Evolutionary conservation across 2,113 vertebrate species (phyloP).

Genomic region (Cottus gobio): DNA sequence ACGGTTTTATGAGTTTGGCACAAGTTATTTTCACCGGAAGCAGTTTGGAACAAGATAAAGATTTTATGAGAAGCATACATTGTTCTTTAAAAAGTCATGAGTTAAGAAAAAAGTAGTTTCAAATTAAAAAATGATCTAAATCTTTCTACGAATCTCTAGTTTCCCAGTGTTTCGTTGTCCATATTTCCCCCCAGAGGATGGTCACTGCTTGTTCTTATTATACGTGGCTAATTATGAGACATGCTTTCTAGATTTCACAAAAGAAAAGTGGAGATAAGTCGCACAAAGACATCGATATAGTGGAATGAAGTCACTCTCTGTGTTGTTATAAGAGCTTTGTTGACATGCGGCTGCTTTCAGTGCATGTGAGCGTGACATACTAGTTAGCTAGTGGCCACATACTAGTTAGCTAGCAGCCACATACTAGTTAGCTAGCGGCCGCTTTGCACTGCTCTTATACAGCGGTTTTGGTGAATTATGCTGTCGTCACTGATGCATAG

Average conservation of each 20-base stretch:
- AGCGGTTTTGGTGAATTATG: no score
- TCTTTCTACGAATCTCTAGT: background rate
- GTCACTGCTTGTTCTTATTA: background rate
- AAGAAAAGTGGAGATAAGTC: background rate
- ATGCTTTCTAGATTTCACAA: background rate
- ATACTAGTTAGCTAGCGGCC: no score
- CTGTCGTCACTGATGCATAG: no score
- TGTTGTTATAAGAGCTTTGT: no score
- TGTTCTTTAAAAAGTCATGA: conserved; percentile 15
- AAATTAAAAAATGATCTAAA: background rate
- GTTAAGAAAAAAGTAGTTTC: background rate
- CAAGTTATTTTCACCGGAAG: background rate
- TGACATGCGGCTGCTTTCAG: no score
- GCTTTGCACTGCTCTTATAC: no score
- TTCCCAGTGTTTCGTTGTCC: background rate
- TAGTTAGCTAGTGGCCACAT: no score
- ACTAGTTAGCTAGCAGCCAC: no score
- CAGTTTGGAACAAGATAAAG: conserved; percentile 12
- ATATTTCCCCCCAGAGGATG: background rate
- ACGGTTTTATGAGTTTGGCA: background rate
- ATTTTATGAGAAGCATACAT: background rate
- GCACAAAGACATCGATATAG: no score
- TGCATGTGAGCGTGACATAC: no score
- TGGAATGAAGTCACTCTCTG: no score
- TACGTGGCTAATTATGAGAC: background rate